Conservation (phyloP, 2,888 invertebrate genomes). For the Cataglyphis cursor region DNA sequence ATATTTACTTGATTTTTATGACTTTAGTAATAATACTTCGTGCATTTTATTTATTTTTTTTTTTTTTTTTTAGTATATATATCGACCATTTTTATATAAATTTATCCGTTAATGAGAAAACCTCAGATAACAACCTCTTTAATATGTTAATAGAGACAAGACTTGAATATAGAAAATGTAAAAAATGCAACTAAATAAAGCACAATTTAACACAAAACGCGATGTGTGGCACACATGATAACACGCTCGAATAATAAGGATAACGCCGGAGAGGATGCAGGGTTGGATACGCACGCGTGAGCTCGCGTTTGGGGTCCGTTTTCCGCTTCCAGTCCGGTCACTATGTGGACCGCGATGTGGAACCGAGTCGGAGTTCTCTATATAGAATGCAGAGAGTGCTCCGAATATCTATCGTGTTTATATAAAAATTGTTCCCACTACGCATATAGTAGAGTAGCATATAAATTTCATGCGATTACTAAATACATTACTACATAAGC, state of each 20-base stretch:
- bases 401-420: neutral
- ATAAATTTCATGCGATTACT: neutral
- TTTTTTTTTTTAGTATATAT: neutral
- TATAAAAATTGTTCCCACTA: conserved; percentile 6
- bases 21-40: neutral
- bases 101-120: neutral
- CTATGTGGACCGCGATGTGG: conserved; percentile 45
- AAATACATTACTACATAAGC: neutral
- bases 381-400: neutral
- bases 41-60: neutral
- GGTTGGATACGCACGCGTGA: conserved; percentile 87
- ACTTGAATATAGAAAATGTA: neutral
- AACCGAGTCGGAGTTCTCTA: conserved; percentile 21
- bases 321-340: conserved; percentile 81
- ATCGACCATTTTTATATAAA: neutral
- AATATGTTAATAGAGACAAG: neutral
- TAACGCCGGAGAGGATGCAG: conserved; percentile 84
- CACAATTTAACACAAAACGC: conserved; percentile 12
- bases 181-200: conserved; percentile 18
- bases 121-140: neutral
- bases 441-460: neutral
- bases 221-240: conserved; percentile 79
- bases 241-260: conserved; percentile 86
- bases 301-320: conserved; percentile 84
- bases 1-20: neutral